These are phyloP conservation scores for Gymnogyps californianus DNA, from an alignment of 2,113 vertebrate genomes.

Conservation along the genomic window DNA sequence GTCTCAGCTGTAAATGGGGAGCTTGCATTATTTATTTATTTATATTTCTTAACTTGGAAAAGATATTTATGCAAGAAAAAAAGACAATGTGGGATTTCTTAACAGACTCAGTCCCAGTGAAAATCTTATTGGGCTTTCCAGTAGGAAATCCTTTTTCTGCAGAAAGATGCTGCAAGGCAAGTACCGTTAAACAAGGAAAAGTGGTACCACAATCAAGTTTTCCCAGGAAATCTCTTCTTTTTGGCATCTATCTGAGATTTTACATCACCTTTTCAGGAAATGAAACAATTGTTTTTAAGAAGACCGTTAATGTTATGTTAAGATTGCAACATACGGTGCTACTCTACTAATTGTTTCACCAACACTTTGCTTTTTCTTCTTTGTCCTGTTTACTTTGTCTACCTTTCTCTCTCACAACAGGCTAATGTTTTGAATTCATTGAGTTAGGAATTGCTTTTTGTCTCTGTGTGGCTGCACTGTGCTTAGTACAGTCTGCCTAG, in stretches of 20 bases:
- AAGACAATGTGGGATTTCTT: neutral
- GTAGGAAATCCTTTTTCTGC: neutral
- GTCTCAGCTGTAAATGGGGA: constrained; percentile 54
- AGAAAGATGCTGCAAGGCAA: constrained; percentile 28
- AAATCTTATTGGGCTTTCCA: neutral
- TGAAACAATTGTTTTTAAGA: neutral
- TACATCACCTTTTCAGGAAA: neutral
- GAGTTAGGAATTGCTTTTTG: neutral
- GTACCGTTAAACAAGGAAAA: constrained; percentile 36
- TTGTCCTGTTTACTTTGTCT: neutral
- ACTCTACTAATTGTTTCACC: neutral
- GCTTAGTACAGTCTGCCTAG: neutral
- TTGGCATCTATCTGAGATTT: neutral
- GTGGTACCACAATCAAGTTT: neutral
- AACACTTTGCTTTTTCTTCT: neutral
- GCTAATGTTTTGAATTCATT: neutral
- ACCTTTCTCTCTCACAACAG: fast-evolving
- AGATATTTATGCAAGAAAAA: neutral
- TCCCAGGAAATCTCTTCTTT: neutral
- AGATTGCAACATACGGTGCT: neutral
- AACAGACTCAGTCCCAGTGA: neutral
- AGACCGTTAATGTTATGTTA: neutral
- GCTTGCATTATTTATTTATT: neutral
- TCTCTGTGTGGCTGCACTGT: neutral
- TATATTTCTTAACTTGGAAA: neutral